Conservation (phyloP, 2,113 vertebrate genomes). For the Anguilla rostrata region DNA sequence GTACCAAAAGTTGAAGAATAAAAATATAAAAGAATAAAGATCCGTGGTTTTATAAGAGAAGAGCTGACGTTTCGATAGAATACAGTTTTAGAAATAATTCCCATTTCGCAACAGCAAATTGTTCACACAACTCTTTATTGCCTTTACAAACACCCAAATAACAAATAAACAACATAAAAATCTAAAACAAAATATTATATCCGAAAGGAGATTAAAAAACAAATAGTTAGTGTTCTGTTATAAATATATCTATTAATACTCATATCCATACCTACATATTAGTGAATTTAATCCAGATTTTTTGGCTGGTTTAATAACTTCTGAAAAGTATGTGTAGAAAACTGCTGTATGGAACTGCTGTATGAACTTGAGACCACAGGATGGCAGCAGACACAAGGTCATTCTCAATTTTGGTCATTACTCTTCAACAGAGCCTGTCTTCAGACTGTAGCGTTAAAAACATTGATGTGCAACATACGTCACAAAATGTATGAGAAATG, state of each 20-base stretch:
- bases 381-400: constrained; percentile 13
- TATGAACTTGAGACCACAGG: neutral
- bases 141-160: neutral
- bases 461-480: neutral
- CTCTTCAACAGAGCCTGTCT: neutral
- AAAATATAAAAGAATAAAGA: neutral
- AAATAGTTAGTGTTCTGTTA: neutral
- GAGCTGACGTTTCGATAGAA: neutral
- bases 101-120: neutral
- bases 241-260: neutral
- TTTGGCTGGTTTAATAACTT: neutral
- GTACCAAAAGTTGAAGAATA: too few relatives aligned
- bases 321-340: neutral
- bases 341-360: constrained; percentile 9
- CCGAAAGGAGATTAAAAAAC: neutral
- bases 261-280: neutral
- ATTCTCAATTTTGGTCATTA: neutral
- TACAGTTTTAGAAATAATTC: neutral
- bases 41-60: neutral
- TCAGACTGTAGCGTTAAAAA: neutral
- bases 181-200: neutral
- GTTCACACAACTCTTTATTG: neutral
- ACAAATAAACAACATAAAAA: neutral
- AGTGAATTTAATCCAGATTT: neutral
- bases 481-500: neutral